A percentile compares a stretch with the other conserved stretches of the same genome.
phyloP scores from a whole-genome alignment of 2,113 vertebrate genomes.

The Pogonocichla stellata region DNA sequence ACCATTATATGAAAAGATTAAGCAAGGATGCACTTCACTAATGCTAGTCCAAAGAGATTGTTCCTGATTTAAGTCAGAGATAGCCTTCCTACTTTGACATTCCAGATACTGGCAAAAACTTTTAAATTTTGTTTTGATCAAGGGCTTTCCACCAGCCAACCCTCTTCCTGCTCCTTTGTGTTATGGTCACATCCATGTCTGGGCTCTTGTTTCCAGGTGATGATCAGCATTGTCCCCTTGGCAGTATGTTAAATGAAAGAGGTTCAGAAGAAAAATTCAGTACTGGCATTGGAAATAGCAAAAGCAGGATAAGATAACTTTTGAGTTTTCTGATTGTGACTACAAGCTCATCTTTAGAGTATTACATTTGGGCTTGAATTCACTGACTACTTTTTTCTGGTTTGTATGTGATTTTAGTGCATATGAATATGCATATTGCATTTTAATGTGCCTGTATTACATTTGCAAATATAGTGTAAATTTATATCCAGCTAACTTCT shows the following conservation, averaged over 20 bases:
- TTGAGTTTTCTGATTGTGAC: background rate
- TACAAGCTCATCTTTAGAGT: background rate
- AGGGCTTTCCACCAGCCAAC: background rate
- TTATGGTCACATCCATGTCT: background rate
- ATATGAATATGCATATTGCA: background rate
- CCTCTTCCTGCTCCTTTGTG: background rate
- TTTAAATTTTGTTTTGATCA: fast-evolving
- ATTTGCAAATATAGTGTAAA: background rate
- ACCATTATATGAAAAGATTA: background rate
- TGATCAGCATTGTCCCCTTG: background rate
- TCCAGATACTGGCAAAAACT: background rate
- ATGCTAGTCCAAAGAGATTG: background rate
- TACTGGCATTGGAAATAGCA: background rate
- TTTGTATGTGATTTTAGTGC: background rate
- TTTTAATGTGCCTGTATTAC: background rate
- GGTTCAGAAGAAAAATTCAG: background rate
- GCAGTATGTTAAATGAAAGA: background rate
- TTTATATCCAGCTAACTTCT: background rate
- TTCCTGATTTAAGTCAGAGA: background rate
- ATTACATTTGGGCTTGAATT: background rate
- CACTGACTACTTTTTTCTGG: background rate
- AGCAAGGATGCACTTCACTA: background rate
- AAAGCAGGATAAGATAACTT: background rate
- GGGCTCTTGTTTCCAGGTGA: background rate
- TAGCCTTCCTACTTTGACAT: background rate